Conservation (phyloP, 1,140 invertebrate genomes). For the Pogonognathellus flavescens region DNA sequence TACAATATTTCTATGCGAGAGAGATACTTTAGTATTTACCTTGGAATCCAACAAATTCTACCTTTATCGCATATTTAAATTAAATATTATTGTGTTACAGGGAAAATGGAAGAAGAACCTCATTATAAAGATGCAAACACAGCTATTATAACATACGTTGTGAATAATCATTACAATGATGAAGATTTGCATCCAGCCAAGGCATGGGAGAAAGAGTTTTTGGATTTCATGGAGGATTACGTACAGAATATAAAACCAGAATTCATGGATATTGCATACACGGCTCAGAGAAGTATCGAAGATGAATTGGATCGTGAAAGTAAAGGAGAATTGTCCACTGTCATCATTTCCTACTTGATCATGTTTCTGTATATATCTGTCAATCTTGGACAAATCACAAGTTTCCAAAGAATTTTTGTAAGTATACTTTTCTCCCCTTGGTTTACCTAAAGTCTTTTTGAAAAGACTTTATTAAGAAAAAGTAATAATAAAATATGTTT, state of each 20-base stretch:
- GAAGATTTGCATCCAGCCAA: slow-evolving; percentile 80
- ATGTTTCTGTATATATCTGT: slow-evolving; percentile 97
- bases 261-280: slow-evolving; percentile 89
- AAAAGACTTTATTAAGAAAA: too few species aligned
- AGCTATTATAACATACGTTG: slow-evolving; percentile 87
- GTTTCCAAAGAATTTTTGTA: slow-evolving; percentile 74
- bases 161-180: slow-evolving; percentile 89
- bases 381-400: slow-evolving; percentile 82
- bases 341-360: slow-evolving; percentile 94
- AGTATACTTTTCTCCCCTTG: slow-evolving; percentile 66
- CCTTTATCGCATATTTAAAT: too few species aligned
- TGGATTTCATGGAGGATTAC: slow-evolving; percentile 88
- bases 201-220: slow-evolving; percentile 90
- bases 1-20: slow-evolving; percentile 5
- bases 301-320: slow-evolving; percentile 94
- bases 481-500: too few species aligned
- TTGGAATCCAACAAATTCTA: too few species aligned
- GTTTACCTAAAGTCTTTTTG: too few species aligned
- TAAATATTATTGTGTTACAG: slow-evolving; percentile 71
- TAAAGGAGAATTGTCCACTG: slow-evolving; percentile 90
- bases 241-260: slow-evolving; percentile 77
- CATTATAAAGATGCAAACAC: slow-evolving; percentile 68
- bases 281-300: slow-evolving; percentile 93
- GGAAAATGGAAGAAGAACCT: slow-evolving; percentile 75
- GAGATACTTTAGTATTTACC: too few species aligned